phyloP scores from a whole-genome alignment of 2,113 vertebrate species.

The Megaptera novaeangliae region DNA sequence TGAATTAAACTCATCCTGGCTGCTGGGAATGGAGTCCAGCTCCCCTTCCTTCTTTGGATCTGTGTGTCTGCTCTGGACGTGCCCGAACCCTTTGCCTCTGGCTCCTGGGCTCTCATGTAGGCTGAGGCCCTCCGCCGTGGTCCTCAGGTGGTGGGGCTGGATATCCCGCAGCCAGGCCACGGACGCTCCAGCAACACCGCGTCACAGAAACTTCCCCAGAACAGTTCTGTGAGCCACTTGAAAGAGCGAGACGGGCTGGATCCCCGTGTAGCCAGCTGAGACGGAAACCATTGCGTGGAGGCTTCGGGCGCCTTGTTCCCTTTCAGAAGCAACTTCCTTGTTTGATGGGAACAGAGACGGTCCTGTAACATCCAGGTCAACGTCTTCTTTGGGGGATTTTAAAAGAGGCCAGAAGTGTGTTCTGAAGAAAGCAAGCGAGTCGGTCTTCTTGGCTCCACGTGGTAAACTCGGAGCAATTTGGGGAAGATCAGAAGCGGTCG shows the following conservation, averaged over 20 bases:
- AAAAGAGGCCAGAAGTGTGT: neutral
- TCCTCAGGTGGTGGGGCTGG: fast-evolving
- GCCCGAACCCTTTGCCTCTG: neutral
- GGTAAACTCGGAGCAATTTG: neutral
- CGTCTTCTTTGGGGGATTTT: neutral
- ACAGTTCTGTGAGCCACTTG: neutral
- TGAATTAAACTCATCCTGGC: neutral
- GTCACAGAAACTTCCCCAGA: neutral
- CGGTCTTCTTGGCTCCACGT: neutral
- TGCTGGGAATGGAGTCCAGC: fast-evolving
- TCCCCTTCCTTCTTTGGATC: neutral
- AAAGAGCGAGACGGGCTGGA: neutral
- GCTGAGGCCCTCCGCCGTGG: fast-evolving
- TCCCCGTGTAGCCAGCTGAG: neutral
- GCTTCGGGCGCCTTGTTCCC: neutral
- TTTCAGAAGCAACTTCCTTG: neutral
- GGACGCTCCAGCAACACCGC: fast-evolving
- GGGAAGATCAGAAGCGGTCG: neutral
- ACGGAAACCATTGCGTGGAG: neutral
- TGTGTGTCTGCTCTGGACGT: fast-evolving
- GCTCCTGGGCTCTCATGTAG: fast-evolving
- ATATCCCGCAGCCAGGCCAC: fast-evolving
- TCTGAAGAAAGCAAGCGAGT: neutral
- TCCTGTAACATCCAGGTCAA: neutral
- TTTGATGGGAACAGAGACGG: neutral